These are phyloP conservation scores for Porites evermanni DNA, from an alignment of 92 coral and sea anemone genomes.

Conservation along the genomic window DNA sequence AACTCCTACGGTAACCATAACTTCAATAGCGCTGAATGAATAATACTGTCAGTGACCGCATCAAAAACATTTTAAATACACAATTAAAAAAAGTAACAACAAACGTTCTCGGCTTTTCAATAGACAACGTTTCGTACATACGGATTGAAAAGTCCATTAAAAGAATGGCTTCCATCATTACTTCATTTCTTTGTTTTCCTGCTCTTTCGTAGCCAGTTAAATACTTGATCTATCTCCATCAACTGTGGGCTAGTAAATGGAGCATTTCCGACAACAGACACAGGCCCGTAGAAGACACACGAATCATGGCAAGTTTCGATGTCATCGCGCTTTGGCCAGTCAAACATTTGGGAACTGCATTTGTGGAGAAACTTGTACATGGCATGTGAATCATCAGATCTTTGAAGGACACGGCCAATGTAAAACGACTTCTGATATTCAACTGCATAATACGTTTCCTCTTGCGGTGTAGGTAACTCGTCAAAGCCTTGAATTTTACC, in stretches of 20 bases:
- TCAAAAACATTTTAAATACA: too few relatives aligned
- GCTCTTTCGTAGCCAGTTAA: conserved; percentile 29
- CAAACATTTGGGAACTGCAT: background rate
- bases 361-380: conserved; percentile 7
- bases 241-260: conserved; percentile 49
- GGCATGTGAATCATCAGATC: conserved; percentile 16
- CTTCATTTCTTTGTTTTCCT: conserved; percentile 19
- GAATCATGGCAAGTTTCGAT: conserved; percentile 33
- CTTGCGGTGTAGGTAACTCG: conserved; percentile 16
- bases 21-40: too few relatives aligned
- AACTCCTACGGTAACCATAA: too few relatives aligned
- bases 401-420: conserved; percentile 37
- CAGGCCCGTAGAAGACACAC: conserved; percentile 48
- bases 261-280: conserved; percentile 34
- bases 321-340: conserved; percentile 29
- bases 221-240: conserved; percentile 47
- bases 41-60: too few relatives aligned
- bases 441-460: conserved; percentile 46
- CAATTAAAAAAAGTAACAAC: too few relatives aligned
- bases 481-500: conserved; percentile 19
- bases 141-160: too few relatives aligned
- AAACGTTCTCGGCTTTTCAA: too few relatives aligned
- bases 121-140: too few relatives aligned
- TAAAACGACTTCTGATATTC: conserved; percentile 28
- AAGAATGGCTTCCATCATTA: too few relatives aligned